These are phyloP conservation scores for Percopsis transmontana DNA, from an alignment of 2,113 vertebrate species.

Conservation along the genomic window DNA sequence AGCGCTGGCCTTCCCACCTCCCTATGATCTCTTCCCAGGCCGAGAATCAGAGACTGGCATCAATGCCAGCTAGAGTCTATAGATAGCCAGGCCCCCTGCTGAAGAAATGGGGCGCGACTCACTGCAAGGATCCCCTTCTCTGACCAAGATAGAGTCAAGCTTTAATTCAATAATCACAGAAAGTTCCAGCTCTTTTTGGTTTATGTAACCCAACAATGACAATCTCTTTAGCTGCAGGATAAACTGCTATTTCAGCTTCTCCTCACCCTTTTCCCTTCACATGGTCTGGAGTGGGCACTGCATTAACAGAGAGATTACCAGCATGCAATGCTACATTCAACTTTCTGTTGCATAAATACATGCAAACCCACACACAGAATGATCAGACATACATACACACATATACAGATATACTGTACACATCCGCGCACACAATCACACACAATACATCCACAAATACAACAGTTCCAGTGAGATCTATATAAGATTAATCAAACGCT, in stretches of 20 bases:
- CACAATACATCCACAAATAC: background rate
- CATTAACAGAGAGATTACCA: constrained; percentile 28
- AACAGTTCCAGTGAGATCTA: background rate
- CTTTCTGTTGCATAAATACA: background rate
- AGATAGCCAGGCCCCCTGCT: constrained; percentile 41
- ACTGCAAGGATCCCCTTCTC: constrained; percentile 9
- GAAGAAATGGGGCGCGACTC: constrained; percentile 3
- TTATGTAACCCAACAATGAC: constrained; percentile 14
- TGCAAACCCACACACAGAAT: background rate
- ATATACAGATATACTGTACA: background rate
- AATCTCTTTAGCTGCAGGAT: background rate
- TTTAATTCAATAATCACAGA: constrained; percentile 46
- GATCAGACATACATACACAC: background rate
- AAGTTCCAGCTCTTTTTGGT: constrained; percentile 4
- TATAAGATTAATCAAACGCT: background rate
- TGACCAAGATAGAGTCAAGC: constrained; percentile 31
- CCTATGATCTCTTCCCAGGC: constrained; percentile 13
- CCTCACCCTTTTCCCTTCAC: background rate
- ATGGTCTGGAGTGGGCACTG: background rate
- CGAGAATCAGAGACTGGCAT: constrained; percentile 13
- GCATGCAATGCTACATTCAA: constrained; percentile 19
- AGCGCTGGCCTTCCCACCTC: constrained; percentile 1
- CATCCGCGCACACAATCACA: background rate
- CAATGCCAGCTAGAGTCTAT: constrained; percentile 36
- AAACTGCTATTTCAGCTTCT: background rate